Evolutionary conservation across 2,113 vertebrate genomes (phyloP).

Genomic region (Raphicerus campestris): DNA sequence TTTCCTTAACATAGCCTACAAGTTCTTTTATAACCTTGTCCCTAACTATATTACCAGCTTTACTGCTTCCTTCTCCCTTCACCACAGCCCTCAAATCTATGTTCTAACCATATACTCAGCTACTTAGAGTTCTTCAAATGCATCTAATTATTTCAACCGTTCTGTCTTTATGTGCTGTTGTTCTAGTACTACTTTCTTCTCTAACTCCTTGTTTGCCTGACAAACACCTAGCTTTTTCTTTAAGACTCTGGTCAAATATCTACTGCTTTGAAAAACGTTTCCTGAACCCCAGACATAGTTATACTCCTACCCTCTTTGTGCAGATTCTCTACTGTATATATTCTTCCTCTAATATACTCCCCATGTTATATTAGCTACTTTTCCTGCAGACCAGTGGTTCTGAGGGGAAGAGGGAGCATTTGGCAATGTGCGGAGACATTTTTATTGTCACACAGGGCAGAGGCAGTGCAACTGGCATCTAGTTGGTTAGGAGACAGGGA

Average conservation of each 20-base stretch:
- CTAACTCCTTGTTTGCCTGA: background rate
- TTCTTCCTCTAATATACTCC: background rate
- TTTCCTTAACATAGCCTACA: background rate
- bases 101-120: background rate
- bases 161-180: background rate
- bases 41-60: background rate
- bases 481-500: background rate
- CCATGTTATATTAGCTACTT: background rate
- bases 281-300: background rate
- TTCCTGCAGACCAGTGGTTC: background rate
- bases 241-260: background rate
- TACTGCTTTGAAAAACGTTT: background rate
- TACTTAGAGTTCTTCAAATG: background rate
- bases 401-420: background rate
- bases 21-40: background rate
- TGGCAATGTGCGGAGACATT: background rate
- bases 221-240: background rate
- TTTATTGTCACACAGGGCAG: background rate
- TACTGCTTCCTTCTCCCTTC: constrained; percentile 1
- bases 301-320: background rate
- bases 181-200: background rate
- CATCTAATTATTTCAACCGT: background rate
- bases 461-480: background rate
- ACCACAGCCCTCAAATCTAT: background rate
- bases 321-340: background rate